Conservation (phyloP, 2,113 vertebrate species). For the Kryptolebias marmoratus region DNA sequence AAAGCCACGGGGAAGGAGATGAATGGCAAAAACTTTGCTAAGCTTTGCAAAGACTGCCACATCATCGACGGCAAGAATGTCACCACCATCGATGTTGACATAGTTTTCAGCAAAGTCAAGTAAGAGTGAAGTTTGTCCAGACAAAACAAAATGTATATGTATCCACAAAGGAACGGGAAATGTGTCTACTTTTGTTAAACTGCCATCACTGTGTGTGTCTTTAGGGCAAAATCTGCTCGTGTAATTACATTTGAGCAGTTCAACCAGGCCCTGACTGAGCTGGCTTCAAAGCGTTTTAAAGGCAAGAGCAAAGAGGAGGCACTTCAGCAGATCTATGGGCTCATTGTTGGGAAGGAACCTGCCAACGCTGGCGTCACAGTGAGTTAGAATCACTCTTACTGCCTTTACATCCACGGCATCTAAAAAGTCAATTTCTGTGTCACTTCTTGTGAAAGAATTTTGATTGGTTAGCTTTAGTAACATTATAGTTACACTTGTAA, state of each 20-base stretch:
- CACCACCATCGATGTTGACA: constrained; percentile 88
- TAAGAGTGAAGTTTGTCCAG: constrained; percentile 61
- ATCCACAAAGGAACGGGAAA: neutral
- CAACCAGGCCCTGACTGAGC: constrained; percentile 84
- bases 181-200: constrained; percentile 8
- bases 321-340: constrained; percentile 77
- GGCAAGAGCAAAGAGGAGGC: constrained; percentile 83
- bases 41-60: constrained; percentile 90
- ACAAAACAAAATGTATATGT: neutral
- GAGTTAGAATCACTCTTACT: constrained; percentile 50
- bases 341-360: constrained; percentile 87
- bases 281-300: constrained; percentile 86
- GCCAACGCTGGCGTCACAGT: constrained; percentile 81
- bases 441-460: neutral
- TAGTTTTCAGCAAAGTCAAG: constrained; percentile 93
- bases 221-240: constrained; percentile 83
- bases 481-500: neutral
- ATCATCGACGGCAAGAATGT: constrained; percentile 86
- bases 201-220: constrained; percentile 43
- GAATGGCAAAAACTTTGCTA: constrained; percentile 89
- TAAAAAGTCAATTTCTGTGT: neutral
- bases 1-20: constrained; percentile 84
- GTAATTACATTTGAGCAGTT: constrained; percentile 89
- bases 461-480: neutral
- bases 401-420: neutral